Percentiles rank a stretch among this genome's conserved stretches.
phyloP scores from a whole-genome alignment of 1,140 invertebrate genomes.

The Coptotermes formosanus region DNA sequence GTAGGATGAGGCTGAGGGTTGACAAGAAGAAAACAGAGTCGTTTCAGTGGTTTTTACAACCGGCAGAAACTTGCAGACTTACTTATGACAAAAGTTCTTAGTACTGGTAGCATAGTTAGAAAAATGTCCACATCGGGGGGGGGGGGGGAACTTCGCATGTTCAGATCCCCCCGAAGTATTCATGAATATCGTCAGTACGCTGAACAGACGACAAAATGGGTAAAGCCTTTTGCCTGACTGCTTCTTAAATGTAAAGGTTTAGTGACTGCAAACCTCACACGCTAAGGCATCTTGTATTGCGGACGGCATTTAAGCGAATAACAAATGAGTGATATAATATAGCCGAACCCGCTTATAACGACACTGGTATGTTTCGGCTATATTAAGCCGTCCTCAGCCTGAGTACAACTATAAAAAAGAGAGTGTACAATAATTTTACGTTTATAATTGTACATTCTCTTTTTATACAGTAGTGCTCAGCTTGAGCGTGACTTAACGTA shows the following conservation, averaged over 20 bases:
- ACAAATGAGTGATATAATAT: no score
- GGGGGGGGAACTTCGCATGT: not conserved
- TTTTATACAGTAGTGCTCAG: no score
- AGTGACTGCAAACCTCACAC: not conserved
- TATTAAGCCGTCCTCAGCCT: no score
- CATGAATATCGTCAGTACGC: not conserved
- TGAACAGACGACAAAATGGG: not conserved
- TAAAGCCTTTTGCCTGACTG: not conserved
- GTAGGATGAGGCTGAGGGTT: not conserved
- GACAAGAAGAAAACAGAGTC: slow-evolving; percentile 19
- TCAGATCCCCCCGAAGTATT: not conserved
- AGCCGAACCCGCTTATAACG: no score
- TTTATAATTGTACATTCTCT: no score
- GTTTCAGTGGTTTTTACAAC: not conserved
- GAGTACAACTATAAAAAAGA: no score
- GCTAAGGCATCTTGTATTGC: not conserved
- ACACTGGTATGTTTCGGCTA: no score
- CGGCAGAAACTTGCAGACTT: not conserved
- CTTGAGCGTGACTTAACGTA: no score
- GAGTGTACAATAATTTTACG: no score
- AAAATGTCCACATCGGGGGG: not conserved
- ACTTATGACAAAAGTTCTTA: not conserved
- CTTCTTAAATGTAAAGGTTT: not conserved
- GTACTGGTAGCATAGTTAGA: not conserved
- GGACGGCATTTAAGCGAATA: not conserved